A percentile compares a stretch with the other conserved stretches of the same genome.
Conservation (phyloP, 1,140 invertebrate genomes). For the Pollicipes pollicipes region DNA sequence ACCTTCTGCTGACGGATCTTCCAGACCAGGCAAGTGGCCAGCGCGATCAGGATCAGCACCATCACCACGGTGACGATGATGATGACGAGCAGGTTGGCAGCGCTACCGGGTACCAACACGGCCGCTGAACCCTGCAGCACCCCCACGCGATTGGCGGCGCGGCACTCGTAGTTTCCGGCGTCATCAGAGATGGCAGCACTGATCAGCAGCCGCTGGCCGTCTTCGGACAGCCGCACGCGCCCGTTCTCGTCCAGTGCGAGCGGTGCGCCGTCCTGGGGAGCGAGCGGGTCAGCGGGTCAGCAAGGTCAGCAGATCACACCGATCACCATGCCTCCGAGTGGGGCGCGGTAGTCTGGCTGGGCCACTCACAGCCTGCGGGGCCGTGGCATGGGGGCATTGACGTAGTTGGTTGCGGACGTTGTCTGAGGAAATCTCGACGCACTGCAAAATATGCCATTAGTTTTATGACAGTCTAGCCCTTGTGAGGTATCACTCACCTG, state of each 20-base stretch:
- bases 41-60: background rate
- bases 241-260: background rate
- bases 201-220: background rate
- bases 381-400: too few species aligned
- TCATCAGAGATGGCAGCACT: background rate
- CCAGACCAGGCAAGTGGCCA: conserved; percentile 1
- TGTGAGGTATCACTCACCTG: too few species aligned
- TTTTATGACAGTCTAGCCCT: too few species aligned
- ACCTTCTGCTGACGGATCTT: background rate
- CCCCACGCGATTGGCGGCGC: background rate
- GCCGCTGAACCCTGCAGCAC: background rate
- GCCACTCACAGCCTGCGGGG: too few species aligned
- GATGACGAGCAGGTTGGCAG: background rate
- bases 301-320: too few species aligned
- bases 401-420: too few species aligned
- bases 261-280: background rate
- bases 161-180: background rate
- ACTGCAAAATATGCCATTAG: too few species aligned
- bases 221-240: background rate
- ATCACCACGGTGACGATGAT: background rate
- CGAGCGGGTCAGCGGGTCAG: too few species aligned
- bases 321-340: too few species aligned
- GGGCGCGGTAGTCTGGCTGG: too few species aligned
- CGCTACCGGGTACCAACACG: background rate
- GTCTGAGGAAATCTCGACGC: too few species aligned